Percentiles rank a stretch among this genome's conserved stretches.
These are phyloP conservation scores for Anseranas semipalmata DNA, from an alignment of 2,113 vertebrate genomes.

Conservation along the genomic window DNA sequence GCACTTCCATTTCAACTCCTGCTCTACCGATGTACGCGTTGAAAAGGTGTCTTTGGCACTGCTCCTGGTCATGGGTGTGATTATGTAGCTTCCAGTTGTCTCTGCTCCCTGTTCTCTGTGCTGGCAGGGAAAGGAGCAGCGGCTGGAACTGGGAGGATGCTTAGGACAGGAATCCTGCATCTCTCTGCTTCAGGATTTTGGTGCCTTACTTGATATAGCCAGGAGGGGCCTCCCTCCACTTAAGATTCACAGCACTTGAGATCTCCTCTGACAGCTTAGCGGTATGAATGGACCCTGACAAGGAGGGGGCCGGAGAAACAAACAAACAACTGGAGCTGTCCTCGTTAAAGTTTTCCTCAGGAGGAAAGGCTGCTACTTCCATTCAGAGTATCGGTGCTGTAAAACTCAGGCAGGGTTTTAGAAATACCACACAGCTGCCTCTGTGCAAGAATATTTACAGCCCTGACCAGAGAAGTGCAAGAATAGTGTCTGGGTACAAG, in stretches of 20 bases:
- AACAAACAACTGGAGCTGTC: accelerated
- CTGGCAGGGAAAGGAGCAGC: accelerated
- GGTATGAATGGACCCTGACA: accelerated
- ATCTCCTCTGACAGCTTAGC: accelerated
- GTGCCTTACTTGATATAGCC: neutral
- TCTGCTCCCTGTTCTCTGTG: neutral
- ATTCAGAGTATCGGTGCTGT: neutral
- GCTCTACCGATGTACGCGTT: accelerated
- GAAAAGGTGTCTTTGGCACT: accelerated
- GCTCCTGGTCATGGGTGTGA: accelerated
- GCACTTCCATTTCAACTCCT: neutral
- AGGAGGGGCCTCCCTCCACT: neutral
- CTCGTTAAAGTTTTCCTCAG: neutral
- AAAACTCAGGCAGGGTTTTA: accelerated
- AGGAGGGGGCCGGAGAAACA: accelerated
- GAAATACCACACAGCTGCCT: neutral
- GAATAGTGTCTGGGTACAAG: too few species aligned
- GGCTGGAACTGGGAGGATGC: too few species aligned
- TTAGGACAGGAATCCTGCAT: accelerated
- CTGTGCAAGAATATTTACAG: too few species aligned
- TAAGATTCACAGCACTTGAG: neutral
- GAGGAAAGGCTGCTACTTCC: neutral
- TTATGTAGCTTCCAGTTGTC: too few species aligned
- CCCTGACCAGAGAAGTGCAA: accelerated
- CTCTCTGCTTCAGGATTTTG: neutral